Evolutionary conservation across 1,140 invertebrate species (phyloP), one percentile per base, ranked within the genome.

Genomic region (Epicauta chinensis): DNA sequence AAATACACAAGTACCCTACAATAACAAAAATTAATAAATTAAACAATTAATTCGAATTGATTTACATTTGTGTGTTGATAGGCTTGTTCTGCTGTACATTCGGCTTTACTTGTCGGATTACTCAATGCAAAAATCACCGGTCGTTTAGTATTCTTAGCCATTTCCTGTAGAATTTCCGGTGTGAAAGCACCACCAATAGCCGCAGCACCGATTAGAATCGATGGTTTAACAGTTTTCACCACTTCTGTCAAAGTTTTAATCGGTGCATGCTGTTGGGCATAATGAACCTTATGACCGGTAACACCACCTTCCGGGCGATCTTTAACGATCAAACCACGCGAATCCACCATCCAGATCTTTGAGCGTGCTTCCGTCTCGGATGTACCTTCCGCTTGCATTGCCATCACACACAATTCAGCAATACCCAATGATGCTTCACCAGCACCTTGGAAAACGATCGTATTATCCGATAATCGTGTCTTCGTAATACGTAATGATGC

Each of bases 11-110:
- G 77, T 79, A 51, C 93, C 87, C 86, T 90, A 61, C 55, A 63
- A 66, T 29, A 3, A 9, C 53, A 55, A 32, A 32, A 49, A 44
- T 44, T 23, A 39, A 38, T 14, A 14, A 36, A 16, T 48, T 37
- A 42, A 37, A 10, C 34, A 7, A n/a, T 7, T 15, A 44, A 11
- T 46, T 30, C 32, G 16, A 23, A n/a, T 34, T 29, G 49, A 64
- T 68, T 73, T 71, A 88, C 88, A 63, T 93, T 77, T 1, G 93
- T 95, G 61, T 84, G 70, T 32, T 70, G 81, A 67, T 96, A 97
- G 2, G 93, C 93, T 65, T 93, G 79, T 70, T 94, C 91, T 13
- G 95, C 95, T n/a, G 95, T 98, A 67, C 94, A 97, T 73, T 98
- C 95, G 2, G 95, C 93, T 75, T 96, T 95, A 68, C 80, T 84